A percentile compares a stretch with the other conserved stretches of the same genome.
Evolutionary conservation across 2,113 vertebrate genomes (phyloP).

Genomic region (Parus major): DNA sequence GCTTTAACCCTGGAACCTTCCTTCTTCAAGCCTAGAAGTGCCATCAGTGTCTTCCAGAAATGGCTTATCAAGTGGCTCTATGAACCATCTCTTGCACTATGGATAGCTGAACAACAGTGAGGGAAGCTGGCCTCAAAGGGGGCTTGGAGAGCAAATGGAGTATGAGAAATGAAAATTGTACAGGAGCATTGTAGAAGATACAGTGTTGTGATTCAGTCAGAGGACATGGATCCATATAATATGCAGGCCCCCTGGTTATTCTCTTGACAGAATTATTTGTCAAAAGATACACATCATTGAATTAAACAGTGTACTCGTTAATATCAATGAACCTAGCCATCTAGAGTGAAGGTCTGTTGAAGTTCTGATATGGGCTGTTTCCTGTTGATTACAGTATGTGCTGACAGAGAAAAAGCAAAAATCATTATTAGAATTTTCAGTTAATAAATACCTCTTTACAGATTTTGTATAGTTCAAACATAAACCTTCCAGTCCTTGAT

Average conservation of each 20-base stretch:
- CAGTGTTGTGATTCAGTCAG: neutral
- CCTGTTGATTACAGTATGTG: neutral
- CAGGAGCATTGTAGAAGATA: neutral
- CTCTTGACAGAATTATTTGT: neutral
- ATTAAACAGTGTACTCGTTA: neutral
- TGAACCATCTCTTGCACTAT: neutral
- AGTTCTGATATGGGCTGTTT: neutral
- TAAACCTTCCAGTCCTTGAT: neutral
- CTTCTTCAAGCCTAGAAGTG: neutral
- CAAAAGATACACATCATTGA: accelerated
- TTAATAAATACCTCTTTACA: neutral
- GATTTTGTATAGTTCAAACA: neutral
- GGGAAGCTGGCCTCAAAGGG: neutral
- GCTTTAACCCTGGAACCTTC: neutral
- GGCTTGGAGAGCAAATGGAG: neutral
- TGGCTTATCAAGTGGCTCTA: neutral
- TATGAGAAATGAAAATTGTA: neutral
- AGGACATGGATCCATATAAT: neutral
- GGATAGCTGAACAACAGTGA: neutral
- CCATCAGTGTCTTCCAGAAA: neutral
- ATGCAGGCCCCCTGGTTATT: neutral
- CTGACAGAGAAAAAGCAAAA: neutral
- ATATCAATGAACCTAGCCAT: neutral
- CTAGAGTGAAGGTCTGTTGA: neutral
- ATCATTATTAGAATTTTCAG: neutral